Evolutionary conservation across 2,113 vertebrate species (phyloP).

Genomic region (Hippocampus comes): DNA sequence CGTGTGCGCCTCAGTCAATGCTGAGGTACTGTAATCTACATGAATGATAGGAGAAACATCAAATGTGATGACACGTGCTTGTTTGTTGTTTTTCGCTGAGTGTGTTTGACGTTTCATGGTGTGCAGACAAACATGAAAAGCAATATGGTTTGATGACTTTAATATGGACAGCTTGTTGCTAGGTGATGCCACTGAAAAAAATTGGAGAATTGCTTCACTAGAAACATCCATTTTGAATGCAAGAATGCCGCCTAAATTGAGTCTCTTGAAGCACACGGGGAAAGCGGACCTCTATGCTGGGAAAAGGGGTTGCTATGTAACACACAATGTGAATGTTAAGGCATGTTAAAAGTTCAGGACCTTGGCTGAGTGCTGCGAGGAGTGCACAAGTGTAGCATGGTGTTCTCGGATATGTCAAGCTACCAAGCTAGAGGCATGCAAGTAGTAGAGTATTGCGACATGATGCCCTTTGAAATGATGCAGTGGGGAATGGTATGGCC

Average conservation of each 20-base stretch:
- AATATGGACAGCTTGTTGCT: slow-evolving; percentile 54
- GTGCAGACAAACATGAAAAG: slow-evolving; percentile 33
- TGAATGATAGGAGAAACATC: too few species aligned
- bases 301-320: slow-evolving; percentile 70
- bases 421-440: slow-evolving; percentile 12
- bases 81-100: not conserved
- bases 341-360: slow-evolving; percentile 61
- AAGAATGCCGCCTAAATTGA: slow-evolving; percentile 45
- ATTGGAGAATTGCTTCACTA: slow-evolving; percentile 54
- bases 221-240: slow-evolving; percentile 56
- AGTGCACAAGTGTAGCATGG: slow-evolving; percentile 22
- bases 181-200: slow-evolving; percentile 50
- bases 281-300: slow-evolving; percentile 52
- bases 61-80: too few species aligned
- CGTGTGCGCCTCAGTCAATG: too few species aligned
- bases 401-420: slow-evolving; percentile 3
- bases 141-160: slow-evolving; percentile 45
- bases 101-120: not conserved
- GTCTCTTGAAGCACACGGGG: slow-evolving; percentile 42
- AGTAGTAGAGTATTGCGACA: not conserved
- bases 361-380: slow-evolving; percentile 41
- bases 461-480: not conserved
- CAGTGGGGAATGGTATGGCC: not conserved
- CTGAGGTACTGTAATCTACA: too few species aligned
- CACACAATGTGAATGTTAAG: slow-evolving; percentile 54